Evolutionary conservation across 2,888 invertebrate species (phyloP).

Genomic region (Ariolimax columbianus): DNA sequence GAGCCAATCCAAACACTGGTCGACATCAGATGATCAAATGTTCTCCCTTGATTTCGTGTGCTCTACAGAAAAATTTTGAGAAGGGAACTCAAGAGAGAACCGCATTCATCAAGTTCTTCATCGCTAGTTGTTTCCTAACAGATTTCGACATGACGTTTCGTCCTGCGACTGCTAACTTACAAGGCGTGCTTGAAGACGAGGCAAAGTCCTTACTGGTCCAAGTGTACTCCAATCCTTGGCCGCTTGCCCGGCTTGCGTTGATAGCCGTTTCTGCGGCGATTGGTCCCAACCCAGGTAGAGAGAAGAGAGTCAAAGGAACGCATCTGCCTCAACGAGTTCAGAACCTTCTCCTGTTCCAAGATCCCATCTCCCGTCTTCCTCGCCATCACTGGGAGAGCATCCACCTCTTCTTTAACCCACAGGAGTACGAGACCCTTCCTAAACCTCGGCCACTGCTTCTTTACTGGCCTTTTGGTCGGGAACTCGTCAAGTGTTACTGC

Average conservation of each 20-base stretch:
- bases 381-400: constrained; percentile 36
- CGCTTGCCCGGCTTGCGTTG: background rate
- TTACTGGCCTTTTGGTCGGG: constrained; percentile 29
- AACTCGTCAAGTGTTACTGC: constrained; percentile 37
- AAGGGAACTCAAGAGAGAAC: background rate
- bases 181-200: background rate
- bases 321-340: constrained; percentile 8
- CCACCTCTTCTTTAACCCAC: constrained; percentile 14
- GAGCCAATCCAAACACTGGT: constrained; percentile 32
- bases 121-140: constrained; percentile 19
- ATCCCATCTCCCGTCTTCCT: constrained; percentile 26
- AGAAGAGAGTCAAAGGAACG: constrained; percentile 15
- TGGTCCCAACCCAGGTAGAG: constrained; percentile 24
- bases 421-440: background rate
- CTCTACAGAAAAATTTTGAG: constrained; percentile 29
- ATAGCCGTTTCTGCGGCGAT: constrained; percentile 1
- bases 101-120: constrained; percentile 22
- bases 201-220: background rate
- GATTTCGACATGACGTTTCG: constrained; percentile 14
- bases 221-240: constrained; percentile 24
- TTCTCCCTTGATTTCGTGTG: constrained; percentile 21
- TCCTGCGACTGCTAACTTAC: background rate
- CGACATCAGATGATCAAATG: constrained; percentile 1
- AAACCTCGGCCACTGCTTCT: constrained; percentile 20
- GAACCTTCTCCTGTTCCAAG: constrained; percentile 33